phyloP scores from a whole-genome alignment of 2,797 vertebrate species.

The Poecilia picta region DNA sequence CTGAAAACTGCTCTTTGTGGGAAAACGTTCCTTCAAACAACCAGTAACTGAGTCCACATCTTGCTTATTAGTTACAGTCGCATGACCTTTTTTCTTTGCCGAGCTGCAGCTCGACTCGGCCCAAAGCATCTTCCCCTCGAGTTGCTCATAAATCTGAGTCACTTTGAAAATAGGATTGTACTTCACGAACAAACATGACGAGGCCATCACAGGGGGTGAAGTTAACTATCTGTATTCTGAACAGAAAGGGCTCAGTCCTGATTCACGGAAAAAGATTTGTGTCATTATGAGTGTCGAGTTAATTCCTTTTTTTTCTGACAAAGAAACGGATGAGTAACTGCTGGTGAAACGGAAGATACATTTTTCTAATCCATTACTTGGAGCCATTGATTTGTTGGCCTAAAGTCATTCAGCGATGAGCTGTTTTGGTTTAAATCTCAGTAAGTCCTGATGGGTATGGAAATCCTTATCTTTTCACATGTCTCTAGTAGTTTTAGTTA shows the following conservation, averaged over 20 bases:
- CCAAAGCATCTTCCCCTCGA: constrained; percentile 32
- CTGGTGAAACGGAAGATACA: constrained; percentile 9
- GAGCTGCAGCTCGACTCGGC: constrained; percentile 6
- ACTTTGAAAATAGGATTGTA: constrained; percentile 13
- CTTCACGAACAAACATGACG: constrained; percentile 16
- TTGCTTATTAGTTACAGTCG: constrained; percentile 71
- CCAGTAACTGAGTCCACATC: constrained; percentile 42
- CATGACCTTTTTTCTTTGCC: constrained; percentile 63
- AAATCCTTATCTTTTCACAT: background rate
- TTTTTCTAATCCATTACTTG: constrained; percentile 27
- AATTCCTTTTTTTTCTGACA: background rate
- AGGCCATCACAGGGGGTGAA: constrained; percentile 7
- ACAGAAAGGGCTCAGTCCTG: constrained; percentile 11
- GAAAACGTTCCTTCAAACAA: constrained; percentile 29
- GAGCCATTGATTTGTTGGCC: constrained; percentile 38
- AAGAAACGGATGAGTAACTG: constrained; percentile 14
- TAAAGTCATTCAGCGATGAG: constrained; percentile 3
- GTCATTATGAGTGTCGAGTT: background rate
- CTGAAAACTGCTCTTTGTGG: constrained; percentile 27
- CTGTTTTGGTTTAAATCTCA: constrained; percentile 35
- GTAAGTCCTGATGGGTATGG: constrained; percentile 23
- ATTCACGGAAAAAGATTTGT: constrained; percentile 10
- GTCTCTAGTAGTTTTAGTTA: background rate
- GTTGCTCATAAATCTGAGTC: constrained; percentile 31
- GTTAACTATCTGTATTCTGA: background rate